Percentiles rank a stretch among this genome's conserved stretches.
phyloP scores from a whole-genome alignment of 2,113 vertebrate genomes.

The Apus apus region DNA sequence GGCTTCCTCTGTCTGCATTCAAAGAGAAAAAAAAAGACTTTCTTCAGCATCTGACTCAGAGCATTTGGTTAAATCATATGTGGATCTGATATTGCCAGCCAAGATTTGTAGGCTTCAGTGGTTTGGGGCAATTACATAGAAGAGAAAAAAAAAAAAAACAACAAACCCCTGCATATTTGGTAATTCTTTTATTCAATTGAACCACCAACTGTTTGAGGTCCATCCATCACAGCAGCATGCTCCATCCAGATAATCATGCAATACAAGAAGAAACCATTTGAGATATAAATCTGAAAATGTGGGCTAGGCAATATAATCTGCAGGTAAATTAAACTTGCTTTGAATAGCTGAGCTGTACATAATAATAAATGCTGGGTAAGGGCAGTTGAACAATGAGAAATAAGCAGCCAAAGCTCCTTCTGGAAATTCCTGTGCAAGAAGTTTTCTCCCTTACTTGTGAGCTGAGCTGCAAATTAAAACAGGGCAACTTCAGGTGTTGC shows the following conservation, averaged over 20 bases:
- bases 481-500: neutral
- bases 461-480: neutral
- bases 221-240: neutral
- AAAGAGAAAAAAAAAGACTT: neutral
- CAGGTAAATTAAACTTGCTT: conserved; percentile 40
- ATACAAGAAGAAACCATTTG: neutral
- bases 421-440: neutral
- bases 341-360: conserved; percentile 3
- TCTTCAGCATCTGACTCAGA: neutral
- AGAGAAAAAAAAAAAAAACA: neutral
- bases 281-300: neutral
- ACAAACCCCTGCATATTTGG: neutral
- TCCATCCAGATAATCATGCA: neutral
- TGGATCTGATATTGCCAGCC: neutral
- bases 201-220: neutral
- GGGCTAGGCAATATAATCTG: neutral
- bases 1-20: neutral
- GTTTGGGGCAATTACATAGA: neutral
- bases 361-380: neutral
- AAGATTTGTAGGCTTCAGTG: neutral
- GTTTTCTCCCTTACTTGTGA: neutral
- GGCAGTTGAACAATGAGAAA: neutral
- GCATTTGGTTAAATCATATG: neutral
- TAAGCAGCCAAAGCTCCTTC: neutral
- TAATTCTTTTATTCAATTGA: neutral